Base-by-base conservation (phyloP, 2,797 vertebrate species). In the Hemibagrus guttatus region DNA sequence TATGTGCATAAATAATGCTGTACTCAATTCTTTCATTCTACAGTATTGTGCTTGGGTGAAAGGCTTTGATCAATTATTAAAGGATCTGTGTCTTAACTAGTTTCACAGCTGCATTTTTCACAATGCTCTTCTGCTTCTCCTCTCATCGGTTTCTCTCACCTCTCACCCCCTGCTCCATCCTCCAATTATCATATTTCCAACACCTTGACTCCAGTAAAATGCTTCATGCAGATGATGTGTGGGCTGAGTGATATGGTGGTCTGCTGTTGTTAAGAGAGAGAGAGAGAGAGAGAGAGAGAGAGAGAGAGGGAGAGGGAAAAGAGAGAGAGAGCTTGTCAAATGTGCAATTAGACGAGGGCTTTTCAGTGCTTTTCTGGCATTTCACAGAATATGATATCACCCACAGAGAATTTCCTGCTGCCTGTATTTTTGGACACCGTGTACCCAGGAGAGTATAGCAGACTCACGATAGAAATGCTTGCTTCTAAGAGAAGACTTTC, bases 341-440 rank as follows among this genome's bases (percentile, higher is more conserved):
- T 87, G 83, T 87, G 86, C 85, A 91, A 89, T 90, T 89, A 90
- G 83, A 89, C 75, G 86, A 68, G 87, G 86, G 84, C 85, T 90
- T 86, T 91, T 89, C 78, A 84, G 66, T 46, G 72, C 26, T 86
- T 89, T 89, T 89, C 81, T 89, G 88, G 81, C 88, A 89, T 91
- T 89, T 91, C 84, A 84, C 35, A 89, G 89, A 90, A 87, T 89
- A 89, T 91, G 88, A 90, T 89, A 91, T 90, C 88, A 89, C 86
- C 86, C 87, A 71, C 81, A 14, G 85, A 90, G 89, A 84, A 90
- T 91, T 91, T 91, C 89, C 88, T 90, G 90, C 85, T 87, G 89
- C 85, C 84, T 91, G 82, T 88, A 91, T 89, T 89, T 91, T 91
- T 90, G 87, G 88, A 89, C 89, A 71, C 84, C 87, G 39, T 85